Base-by-base conservation (phyloP, 1,140 invertebrate species). In the Subanguina moxae region DNA sequence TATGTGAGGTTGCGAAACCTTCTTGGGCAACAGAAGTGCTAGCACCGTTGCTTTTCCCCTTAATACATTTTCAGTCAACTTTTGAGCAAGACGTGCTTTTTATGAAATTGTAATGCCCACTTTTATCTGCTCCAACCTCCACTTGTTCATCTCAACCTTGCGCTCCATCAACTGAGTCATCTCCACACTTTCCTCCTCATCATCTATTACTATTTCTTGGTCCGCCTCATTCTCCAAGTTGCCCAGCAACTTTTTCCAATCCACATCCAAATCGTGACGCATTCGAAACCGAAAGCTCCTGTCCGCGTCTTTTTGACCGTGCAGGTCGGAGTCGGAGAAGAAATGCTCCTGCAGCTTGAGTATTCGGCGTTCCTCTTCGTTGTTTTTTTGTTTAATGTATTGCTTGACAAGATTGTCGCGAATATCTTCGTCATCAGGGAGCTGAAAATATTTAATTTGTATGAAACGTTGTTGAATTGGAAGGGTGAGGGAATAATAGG, bases 381-480 rank as follows among this genome's bases (percentile, higher is more conserved):
- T 59, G 15, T 67, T 74, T 30, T 64, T 42, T 46, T 78, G 57
- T 59, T 77, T 76, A 43, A 78, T 72, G 42, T 73, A 75, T 30
- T 77, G 76, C 32, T 76, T 59, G 17, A 74, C 62, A 23, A 77
- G 48, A 48, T 77, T 62, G n/a, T 73, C 65, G 1, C 73, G 69
- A 23, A 74, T 77, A 30, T 74, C 75, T 13, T 74, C 72, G 11
- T 66, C 61, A 64, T 77, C 61, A 17, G 75, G 70, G 62, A 78
- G 30, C 21, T 74, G 28, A 71, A 71, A 52, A 19, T n/a, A n/a
- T 11, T 45, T 15, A 52, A 21, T 52, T 15, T 52, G 23, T 25
- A 52, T 52, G 3, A 52, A 52, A n/a, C n/a, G n/a, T n/a, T 65
- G 17, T 38, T 30, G 32, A 19, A 64, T 25, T 25, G 13, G 13